Base-by-base conservation (phyloP, 2,113 vertebrate genomes). In the Falcunculus frontatus region DNA sequence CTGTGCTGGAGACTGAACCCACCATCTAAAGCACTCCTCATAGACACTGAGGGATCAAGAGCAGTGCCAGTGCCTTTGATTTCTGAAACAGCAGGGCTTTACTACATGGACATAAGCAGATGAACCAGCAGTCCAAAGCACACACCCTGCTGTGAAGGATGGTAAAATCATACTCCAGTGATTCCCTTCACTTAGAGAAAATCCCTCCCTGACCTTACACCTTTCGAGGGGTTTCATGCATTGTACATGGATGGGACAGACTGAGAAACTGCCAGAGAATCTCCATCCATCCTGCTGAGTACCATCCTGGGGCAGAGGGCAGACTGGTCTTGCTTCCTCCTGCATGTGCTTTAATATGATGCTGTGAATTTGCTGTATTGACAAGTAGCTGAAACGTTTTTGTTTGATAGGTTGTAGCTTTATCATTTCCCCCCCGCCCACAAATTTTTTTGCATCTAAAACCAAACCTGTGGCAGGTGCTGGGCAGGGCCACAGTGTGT, bases 371-470 rank as follows among this genome's bases (percentile, higher is more conserved):
- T n/a, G 30, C 11, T 55, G 41, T 42, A 67, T 81, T 82, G 83
- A 74, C 30, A 93, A 77, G 60, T 1, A 94, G 33, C 42, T 52
- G 72, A 65, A 69, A 80, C 1, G 2, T 22, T 93, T 60, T 35
- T 19, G 30, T 65, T 46, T 59, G 46, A 17, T 39, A 63, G 23
- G 2, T 25, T 20, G 2, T 22, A 77, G 52, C 21, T 84, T 56
- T 30, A 8, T 15, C 2, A 42, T 23, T 7, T 6, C 4, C 9
- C 3, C 4, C 2, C 3, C 2, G 1, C 3, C 27, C 5, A 6
- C 25, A 8, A 12, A 1, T 32, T 42, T 53, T 76, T 77, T 83
- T 56, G 12, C 7, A 17, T 89, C 26, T 84, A 18, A 56, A n/a
- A n/a, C 20, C 22, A 55, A 39, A 57, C 15, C 27, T 64, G 30